Evolutionary conservation across 2,113 vertebrate species (phyloP).

Genomic region (Corydoras sp.): DNA sequence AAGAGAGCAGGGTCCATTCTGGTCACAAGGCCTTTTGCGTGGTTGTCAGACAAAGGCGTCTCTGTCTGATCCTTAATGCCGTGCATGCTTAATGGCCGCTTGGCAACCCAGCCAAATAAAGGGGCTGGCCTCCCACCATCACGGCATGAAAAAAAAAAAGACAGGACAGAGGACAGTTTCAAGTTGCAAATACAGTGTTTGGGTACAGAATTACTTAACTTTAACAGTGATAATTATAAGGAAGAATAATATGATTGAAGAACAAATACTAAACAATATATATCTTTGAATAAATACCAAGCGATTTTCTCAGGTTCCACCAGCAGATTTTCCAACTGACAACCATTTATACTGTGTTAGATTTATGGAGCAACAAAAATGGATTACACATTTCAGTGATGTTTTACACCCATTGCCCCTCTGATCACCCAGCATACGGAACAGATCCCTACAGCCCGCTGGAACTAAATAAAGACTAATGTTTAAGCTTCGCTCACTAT

Average conservation of each 20-base stretch:
- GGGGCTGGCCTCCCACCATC: constrained; percentile 11
- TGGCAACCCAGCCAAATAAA: constrained; percentile 31
- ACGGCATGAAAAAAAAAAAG: neutral
- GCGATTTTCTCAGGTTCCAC: no score
- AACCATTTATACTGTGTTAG: no score
- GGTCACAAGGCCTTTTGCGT: constrained; percentile 59
- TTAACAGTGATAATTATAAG: no score
- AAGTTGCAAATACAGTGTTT: no score
- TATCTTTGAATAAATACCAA: no score
- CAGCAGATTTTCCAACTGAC: no score
- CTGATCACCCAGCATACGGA: constrained; percentile 39
- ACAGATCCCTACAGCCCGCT: constrained; percentile 13
- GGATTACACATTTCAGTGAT: no score
- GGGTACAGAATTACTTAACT: no score
- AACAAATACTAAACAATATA: no score
- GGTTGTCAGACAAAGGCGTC: constrained; percentile 61
- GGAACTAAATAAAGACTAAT: constrained; percentile 20
- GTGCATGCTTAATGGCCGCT: constrained; percentile 36
- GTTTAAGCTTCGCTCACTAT: neutral
- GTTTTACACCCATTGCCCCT: constrained; percentile 16
- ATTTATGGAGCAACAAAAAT: no score
- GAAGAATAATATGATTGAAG: no score
- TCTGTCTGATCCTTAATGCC: constrained; percentile 51
- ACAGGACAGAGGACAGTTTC: neutral
- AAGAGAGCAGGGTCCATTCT: constrained; percentile 53